A percentile compares a stretch with the other conserved stretches of the same genome.
These are phyloP conservation scores for Philopedon plagiatum DNA, from an alignment of 2,888 invertebrate species.

Conservation along the genomic window DNA sequence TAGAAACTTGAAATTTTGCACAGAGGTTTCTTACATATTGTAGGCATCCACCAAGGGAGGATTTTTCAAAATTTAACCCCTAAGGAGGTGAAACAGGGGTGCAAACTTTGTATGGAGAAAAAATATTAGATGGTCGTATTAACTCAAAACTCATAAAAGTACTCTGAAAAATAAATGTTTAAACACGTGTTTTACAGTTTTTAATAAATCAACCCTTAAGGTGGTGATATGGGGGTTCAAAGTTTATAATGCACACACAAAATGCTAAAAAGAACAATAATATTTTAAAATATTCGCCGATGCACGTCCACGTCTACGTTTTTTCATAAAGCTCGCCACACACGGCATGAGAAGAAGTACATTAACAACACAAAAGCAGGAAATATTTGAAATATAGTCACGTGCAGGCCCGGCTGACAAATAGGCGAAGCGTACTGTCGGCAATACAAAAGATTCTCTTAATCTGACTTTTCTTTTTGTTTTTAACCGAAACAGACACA, in stretches of 20 bases:
- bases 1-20: no score
- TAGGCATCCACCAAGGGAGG: no score
- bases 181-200: no score
- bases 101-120: no score
- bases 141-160: no score
- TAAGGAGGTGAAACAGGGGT: no score
- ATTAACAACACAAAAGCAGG: constrained; percentile 39
- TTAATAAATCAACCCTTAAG: no score
- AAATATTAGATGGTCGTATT: no score
- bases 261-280: background rate
- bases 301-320: constrained; percentile 5
- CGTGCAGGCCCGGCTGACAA: constrained; percentile 40
- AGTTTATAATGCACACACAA: background rate
- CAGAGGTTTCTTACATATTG: no score
- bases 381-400: constrained; percentile 46
- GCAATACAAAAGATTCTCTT: constrained; percentile 43
- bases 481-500: constrained; percentile 18
- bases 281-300: background rate
- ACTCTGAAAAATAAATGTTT: no score
- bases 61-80: no score
- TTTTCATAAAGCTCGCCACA: constrained; percentile 14
- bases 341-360: constrained; percentile 37
- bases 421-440: constrained; percentile 42
- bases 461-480: constrained; percentile 40
- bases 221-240: no score